Base-by-base conservation (phyloP, 2,888 invertebrate species). In the Andrena flavipes region DNA sequence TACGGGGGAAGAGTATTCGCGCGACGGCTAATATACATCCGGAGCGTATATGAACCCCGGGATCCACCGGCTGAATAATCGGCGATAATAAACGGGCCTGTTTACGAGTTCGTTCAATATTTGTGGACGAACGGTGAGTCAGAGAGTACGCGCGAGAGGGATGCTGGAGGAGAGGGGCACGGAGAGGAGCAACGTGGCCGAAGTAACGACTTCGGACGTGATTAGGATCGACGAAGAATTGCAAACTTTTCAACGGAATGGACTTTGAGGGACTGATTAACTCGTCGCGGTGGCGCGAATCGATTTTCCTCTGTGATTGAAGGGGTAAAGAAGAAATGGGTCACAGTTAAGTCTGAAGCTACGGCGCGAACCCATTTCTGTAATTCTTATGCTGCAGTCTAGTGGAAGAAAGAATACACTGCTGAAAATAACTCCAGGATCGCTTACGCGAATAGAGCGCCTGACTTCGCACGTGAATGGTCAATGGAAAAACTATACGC, bases 41-140 rank as follows among this genome's bases (percentile, higher is more conserved):
- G 26, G 56, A 29, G 26, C 48, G 48, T 67, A 16, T 70, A 74
- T 70, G 70, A 70, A 70, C 64, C 70, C 23, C 54, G 33, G 62
- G 75, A 75, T 75, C 54, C 80, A 79, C 62, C 30, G 74, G 60
- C 54, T 59, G 67, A 80, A 75, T 62, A 67, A 75, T 76, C 81
- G 48, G 20, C 26, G 63, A 74, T 75, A 75, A 77, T 59, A 75
- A 82, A 75, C 65, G 71, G 8, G 23, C 16, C 33, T 72, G 54
- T 33, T 71, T 71, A 23, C 26, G 23, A 51, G 30, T 7, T 54
- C 62, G 49, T 60, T 84, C 79, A 62, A 82, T 82, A 73, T 82
- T 74, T 77, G 51, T 30, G 59, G 3, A 56, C 5, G n/a, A 65
- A 63, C 59, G 64, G 26, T 60, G 69, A 73, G 64, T 78, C 68